Base-by-base conservation (phyloP, 1,140 invertebrate species). In the Philotrypesis tridentata region DNA sequence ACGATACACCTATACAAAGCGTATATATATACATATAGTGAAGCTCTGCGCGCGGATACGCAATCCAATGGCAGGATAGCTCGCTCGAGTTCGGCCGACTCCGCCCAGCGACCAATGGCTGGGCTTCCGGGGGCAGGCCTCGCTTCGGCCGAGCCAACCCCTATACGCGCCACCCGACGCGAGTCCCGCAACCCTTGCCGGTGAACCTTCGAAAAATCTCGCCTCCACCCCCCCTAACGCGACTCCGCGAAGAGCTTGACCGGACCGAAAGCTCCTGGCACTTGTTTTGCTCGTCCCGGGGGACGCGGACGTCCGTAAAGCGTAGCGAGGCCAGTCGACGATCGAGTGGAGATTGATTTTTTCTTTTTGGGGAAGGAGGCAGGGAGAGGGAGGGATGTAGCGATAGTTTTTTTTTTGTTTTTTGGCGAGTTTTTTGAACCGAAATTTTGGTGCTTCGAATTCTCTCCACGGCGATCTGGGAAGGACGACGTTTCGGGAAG, bases 41-140 rank as follows among this genome's bases (percentile, higher is more conserved):
- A n/a, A 12, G 48, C 33, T 21, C 1, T n/a, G n/a, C n/a, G n/a
- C n/a, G n/a, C n/a, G 21, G 3, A 55, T 21, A 43, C 12, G 11
- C 17, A 55, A n/a, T n/a, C 48, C 48, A 55, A 55, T 55, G 23
- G 61, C 61, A 65, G 23, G 25, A n/a, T n/a, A 25, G 61, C 25
- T 9, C 0, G 25, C 61, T 65, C 61, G 61, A 17, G 14, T 65
- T 1, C n/a, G 29, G 29, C 1, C 29, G 70, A 84, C 88, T 80
- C 86, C 89, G 86, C 89, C 89, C 85, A 79, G 75, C 81, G 63
- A 74, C 89, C 89, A 90, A 90, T 89, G 43, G 43, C 8, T 27
- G 29, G 11, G 71, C 33, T 33, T 23, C 40, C 48, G 60, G 72
- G 48, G 48, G 21, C 40, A 37, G 70, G 23, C 21, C 48, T 65